These are phyloP conservation scores for Perccottus glenii DNA, from an alignment of 2,113 vertebrate genomes.

Conservation along the genomic window DNA sequence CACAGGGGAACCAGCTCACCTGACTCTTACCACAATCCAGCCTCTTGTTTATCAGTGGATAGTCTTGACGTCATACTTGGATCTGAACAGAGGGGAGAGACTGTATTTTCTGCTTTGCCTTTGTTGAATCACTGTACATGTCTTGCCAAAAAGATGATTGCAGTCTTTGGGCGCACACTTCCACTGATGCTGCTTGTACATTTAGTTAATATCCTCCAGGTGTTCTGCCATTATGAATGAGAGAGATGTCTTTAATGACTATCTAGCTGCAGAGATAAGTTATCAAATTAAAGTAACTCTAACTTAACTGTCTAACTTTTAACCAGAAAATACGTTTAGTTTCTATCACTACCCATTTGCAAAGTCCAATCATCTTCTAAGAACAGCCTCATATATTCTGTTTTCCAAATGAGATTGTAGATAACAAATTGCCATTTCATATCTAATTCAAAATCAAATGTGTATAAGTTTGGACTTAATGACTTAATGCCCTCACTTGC, in stretches of 20 bases:
- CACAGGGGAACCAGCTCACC: conserved; percentile 37
- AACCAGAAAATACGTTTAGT: no score
- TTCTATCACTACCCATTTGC: background rate
- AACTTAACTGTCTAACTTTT: no score
- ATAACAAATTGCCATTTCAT: background rate
- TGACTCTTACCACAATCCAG: conserved; percentile 11
- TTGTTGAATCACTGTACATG: conserved; percentile 16
- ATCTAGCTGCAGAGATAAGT: background rate
- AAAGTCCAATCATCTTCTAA: background rate
- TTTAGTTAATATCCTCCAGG: background rate
- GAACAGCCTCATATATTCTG: background rate
- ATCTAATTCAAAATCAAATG: conserved; percentile 10
- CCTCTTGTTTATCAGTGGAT: conserved; percentile 20
- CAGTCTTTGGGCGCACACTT: background rate
- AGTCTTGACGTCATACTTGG: conserved; percentile 20
- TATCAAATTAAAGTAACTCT: no score
- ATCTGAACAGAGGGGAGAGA: conserved; percentile 8
- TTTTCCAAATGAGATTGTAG: conserved; percentile 1
- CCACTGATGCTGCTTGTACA: conserved; percentile 1
- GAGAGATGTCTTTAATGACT: background rate
- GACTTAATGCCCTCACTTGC: background rate
- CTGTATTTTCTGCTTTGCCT: background rate
- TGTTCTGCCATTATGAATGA: background rate
- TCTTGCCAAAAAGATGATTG: background rate
- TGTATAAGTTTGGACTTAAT: background rate